Percentiles rank a stretch among this genome's conserved stretches.
These are phyloP conservation scores for Anguilla anguilla DNA, from an alignment of 2,797 vertebrate genomes.

Conservation along the genomic window DNA sequence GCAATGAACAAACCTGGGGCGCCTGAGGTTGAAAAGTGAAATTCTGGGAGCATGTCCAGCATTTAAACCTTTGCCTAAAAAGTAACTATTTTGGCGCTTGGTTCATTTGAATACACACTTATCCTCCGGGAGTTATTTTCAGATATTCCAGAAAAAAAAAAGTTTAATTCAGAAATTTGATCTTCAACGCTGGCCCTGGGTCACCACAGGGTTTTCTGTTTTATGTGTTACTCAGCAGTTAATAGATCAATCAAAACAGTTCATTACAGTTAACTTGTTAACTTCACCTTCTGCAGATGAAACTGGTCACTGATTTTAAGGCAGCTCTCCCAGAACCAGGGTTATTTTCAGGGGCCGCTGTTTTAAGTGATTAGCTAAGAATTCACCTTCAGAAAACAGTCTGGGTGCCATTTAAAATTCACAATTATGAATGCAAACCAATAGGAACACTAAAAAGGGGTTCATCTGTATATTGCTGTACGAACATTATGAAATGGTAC, in stretches of 20 bases:
- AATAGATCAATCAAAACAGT: not conserved
- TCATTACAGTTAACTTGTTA: not conserved
- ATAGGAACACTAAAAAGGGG: conserved; percentile 5
- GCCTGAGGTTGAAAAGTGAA: not conserved
- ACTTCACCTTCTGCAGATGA: not conserved
- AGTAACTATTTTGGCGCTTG: not conserved
- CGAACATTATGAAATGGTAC: conserved; percentile 28
- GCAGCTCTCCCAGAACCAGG: not conserved
- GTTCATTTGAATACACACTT: not conserved
- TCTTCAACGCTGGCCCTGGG: not conserved
- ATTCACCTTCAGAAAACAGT: not conserved
- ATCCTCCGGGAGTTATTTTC: not conserved
- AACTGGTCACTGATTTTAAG: not conserved
- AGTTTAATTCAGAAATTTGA: not conserved
- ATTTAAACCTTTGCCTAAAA: not conserved
- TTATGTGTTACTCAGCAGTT: not conserved
- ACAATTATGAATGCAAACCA: not conserved
- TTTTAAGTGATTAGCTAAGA: not conserved
- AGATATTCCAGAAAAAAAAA: not conserved
- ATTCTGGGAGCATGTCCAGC: not conserved
- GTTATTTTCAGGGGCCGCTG: not conserved
- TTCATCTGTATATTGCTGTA: conserved; percentile 36
- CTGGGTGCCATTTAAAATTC: not conserved
- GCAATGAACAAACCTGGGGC: not conserved
- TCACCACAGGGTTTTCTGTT: too few species aligned